phyloP scores from a whole-genome alignment of 2,797 vertebrate genomes.

The Lates japonicus region DNA sequence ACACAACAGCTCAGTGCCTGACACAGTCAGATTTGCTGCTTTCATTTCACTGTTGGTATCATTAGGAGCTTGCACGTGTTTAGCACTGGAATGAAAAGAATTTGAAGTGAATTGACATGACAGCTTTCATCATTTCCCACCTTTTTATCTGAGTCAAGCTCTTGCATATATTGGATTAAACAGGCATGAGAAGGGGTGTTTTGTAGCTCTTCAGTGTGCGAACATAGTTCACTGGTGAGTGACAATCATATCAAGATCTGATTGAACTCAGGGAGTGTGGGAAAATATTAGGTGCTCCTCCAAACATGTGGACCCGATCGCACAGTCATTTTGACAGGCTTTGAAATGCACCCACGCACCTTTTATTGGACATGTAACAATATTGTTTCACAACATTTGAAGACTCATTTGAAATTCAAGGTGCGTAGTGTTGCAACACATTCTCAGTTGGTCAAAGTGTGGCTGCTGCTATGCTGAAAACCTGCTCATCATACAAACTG shows the following conservation, averaged over 20 bases:
- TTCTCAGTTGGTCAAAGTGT: constrained; percentile 51
- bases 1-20: constrained; percentile 64
- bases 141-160: constrained; percentile 77
- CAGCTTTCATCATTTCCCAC: constrained; percentile 78
- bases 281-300: constrained; percentile 59
- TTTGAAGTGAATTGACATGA: constrained; percentile 75
- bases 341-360: constrained; percentile 41
- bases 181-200: constrained; percentile 68
- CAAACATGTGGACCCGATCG: constrained; percentile 49
- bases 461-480: constrained; percentile 59
- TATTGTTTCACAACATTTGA: constrained; percentile 35
- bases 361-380: constrained; percentile 46
- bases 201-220: constrained; percentile 37
- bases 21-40: constrained; percentile 73
- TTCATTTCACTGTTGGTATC: constrained; percentile 78
- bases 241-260: constrained; percentile 67
- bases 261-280: constrained; percentile 52
- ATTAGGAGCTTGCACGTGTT: constrained; percentile 73
- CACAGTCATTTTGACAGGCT: constrained; percentile 56
- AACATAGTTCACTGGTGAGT: constrained; percentile 47
- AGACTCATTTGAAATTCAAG: constrained; percentile 50
- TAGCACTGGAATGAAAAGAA: constrained; percentile 78
- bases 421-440: constrained; percentile 53
- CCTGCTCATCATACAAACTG: constrained; percentile 55
- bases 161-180: constrained; percentile 71